Evolutionary conservation across 2,888 invertebrate genomes (phyloP), one percentile per base, ranked within the genome.

Genomic region (Sipunculus nudus): DNA sequence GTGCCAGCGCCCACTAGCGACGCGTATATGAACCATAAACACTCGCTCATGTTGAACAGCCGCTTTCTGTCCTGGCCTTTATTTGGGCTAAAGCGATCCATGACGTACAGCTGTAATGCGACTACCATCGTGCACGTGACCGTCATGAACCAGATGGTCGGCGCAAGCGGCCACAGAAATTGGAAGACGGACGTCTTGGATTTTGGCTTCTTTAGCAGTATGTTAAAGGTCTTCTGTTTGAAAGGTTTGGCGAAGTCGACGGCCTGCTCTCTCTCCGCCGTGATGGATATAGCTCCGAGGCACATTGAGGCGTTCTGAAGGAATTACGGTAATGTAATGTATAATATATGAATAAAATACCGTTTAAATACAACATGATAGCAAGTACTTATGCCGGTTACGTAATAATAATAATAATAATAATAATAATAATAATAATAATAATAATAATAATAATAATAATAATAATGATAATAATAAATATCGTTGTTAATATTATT

Each of bases 201-300:
- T 31, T 68, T 52, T 1, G 79, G 78, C 25, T 78, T 73, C 53
- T 73, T 73, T 75, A 81, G 76, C 10, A 81, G 64, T n/a, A 81
- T 75, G 53, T 75, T 78, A 50, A 80, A 80, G 56, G 76, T 77
- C 53, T 80, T 69, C 1, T 80, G 80, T 76, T 78, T 81, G 68
- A 79, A 81, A 1, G 81, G 80, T 59, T 81, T 80, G 40, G 81
- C 78, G 63, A 81, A 81, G 58, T 81, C 81, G 16, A 81, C 76
- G 1, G 75, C 81, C 31, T 72, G 76, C 52, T 81, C 81, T 29
- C 80, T 56, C 47, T 78, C 71, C 0, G 80, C 75, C 49, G 79
- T 80, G 58, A 80, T 79, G 53, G 78, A 78, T 10, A 81, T 65
- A 3, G 82, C 78, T 2, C 79, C 79, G 2, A 81, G 76, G 0